Percentiles rank a stretch among this genome's conserved stretches.
These are phyloP conservation scores for Andrena praecox DNA, from an alignment of 2,888 invertebrate species.

Conservation along the genomic window DNA sequence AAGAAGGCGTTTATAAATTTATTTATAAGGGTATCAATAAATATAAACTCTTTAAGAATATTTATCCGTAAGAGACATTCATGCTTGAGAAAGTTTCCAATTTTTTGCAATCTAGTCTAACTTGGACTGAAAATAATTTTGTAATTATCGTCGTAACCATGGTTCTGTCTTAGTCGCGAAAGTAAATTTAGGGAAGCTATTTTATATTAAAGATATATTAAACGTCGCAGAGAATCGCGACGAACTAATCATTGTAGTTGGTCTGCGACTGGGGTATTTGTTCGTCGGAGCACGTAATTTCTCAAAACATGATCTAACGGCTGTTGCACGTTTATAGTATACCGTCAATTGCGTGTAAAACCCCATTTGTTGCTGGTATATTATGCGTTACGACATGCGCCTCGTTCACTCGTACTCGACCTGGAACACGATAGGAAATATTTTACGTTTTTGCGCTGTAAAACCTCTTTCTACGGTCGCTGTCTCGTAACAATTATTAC, in stretches of 20 bases:
- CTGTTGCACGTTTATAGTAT: conserved; percentile 86
- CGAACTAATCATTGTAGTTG: conserved; percentile 2
- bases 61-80: too few relatives aligned
- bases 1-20: neutral
- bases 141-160: neutral
- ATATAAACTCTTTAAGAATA: too few relatives aligned
- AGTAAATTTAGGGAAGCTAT: neutral
- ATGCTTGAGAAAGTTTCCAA: neutral
- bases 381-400: conserved; percentile 93
- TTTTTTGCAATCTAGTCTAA: neutral
- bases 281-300: neutral
- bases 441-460: neutral
- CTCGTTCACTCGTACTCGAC: conserved; percentile 94
- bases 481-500: neutral
- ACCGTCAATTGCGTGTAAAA: conserved; percentile 93
- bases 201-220: neutral
- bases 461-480: neutral
- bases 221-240: neutral
- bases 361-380: conserved; percentile 95
- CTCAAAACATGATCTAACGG: neutral
- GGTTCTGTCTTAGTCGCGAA: neutral
- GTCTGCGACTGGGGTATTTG: neutral
- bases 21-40: neutral
- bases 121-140: neutral
- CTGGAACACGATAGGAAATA: conserved; percentile 83